Evolutionary conservation across 1,140 invertebrate species (phyloP).

Genomic region (Colletes gigas): DNA sequence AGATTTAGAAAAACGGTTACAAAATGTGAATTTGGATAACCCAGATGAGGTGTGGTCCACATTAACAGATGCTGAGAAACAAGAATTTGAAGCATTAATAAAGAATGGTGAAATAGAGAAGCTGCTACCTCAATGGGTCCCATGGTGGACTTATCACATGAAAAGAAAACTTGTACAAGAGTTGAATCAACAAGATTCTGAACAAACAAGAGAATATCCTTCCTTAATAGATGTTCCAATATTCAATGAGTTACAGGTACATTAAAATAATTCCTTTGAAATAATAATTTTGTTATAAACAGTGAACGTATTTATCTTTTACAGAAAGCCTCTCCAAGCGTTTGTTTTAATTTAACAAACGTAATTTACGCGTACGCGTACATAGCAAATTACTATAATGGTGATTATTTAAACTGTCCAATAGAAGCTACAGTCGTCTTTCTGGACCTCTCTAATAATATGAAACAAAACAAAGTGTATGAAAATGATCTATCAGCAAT

Average conservation of each 20-base stretch:
- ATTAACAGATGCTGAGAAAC: conserved; percentile 85
- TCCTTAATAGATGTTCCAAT: conserved; percentile 79
- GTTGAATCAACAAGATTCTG: conserved; percentile 42
- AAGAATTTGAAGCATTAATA: conserved; percentile 87
- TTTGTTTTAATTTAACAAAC: conserved; percentile 87
- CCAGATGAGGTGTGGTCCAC: conserved; percentile 86
- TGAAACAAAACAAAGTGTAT: conserved; percentile 84
- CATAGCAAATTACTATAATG: conserved; percentile 85
- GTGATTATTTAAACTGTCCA: conserved; percentile 84
- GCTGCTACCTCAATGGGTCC: conserved; percentile 85
- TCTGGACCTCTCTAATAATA: conserved; percentile 83
- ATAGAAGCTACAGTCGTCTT: conserved; percentile 83
- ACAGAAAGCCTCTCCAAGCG: conserved; percentile 83
- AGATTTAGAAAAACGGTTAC: conserved; percentile 84
- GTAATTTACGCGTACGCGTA: conserved; percentile 86
- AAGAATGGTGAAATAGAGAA: conserved; percentile 83
- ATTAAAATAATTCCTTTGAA: conserved; percentile 58
- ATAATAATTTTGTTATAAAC: conserved; percentile 53
- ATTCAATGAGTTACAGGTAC: conserved; percentile 81
- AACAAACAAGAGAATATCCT: conserved; percentile 75
- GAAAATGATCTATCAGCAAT: conserved; percentile 83
- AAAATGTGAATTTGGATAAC: conserved; percentile 87
- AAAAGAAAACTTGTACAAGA: conserved; percentile 82
- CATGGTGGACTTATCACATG: conserved; percentile 85
- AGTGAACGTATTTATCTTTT: conserved; percentile 72